Base-by-base conservation (phyloP, 2,888 invertebrate genomes). In the Lottia scabra region DNA sequence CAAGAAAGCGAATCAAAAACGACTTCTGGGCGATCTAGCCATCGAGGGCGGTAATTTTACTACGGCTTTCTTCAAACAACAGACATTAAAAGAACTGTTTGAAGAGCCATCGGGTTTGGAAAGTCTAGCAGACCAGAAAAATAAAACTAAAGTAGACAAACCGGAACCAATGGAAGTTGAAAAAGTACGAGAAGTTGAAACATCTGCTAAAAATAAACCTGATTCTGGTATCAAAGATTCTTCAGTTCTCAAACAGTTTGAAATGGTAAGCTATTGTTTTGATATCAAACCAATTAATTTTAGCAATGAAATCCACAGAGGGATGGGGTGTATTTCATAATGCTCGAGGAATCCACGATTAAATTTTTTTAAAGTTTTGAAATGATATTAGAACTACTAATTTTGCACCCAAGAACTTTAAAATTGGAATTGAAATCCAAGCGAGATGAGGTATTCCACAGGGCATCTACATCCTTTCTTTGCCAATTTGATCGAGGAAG, bases 1-100 rank as follows among this genome's bases (percentile, higher is more conserved):
- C 85, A 98, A 97, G 91, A 99, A 99, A 90, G 99, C 99, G 4
- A 96, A 96, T 90, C 98, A 99, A 91, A 99, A 99, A 90, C 93
- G 98, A 77, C 92, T 97, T 88, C 93, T 99, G 43, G 98, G 98
- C 68, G 96, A 98, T 90, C 93, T 99, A 87, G 98, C 99, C 66
- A 99, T 99, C 87, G 99, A 99, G 91, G 97, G 96, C 81, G 99
- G 99, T 12, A 98, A 97, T 91, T 99, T 99, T 90, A 99, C 98
- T 43, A 97, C 99, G 16, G 96, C 97, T 0, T 97, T 95, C 90
- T 96, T 99, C 91, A 96, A 97, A 88, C 93, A 94, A 92, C 93
- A 95, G n/a, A 96, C 96, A 66, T 96, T 98, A 85, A 94, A 95
- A 90, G 98, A 98, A 90, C 91, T 98, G 72, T 98, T 98, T 90